Evolutionary conservation across 2,797 vertebrate species (phyloP).

Genomic region (Scolopax rusticola): DNA sequence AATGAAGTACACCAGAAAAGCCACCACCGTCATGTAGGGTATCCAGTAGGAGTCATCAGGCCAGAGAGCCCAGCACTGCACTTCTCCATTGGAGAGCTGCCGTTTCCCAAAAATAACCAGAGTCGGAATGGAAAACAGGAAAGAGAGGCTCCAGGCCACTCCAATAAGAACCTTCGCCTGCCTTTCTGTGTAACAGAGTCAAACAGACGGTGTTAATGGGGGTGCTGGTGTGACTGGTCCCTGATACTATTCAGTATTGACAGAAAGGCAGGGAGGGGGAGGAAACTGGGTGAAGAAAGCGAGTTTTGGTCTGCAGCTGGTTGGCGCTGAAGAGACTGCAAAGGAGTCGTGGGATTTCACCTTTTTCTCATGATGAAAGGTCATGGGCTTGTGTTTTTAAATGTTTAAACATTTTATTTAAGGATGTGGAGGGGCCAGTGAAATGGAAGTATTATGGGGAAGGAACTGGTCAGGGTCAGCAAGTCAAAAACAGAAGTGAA

Average conservation of each 20-base stretch:
- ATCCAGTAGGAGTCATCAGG: constrained; percentile 85
- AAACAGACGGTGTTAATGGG: constrained; percentile 29
- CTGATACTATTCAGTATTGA: neutral
- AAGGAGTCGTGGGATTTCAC: neutral
- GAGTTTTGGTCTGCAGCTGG: neutral
- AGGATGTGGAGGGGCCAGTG: neutral
- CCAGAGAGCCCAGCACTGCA: constrained; percentile 84
- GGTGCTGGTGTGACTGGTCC: accelerated
- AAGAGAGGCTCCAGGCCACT: constrained; percentile 80
- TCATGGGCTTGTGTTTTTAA: neutral
- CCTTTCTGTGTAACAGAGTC: constrained; percentile 75
- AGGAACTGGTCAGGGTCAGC: neutral
- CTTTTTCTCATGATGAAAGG: neutral
- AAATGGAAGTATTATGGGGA: neutral
- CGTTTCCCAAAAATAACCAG: constrained; percentile 83
- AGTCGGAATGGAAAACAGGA: constrained; percentile 84
- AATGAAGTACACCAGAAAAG: constrained; percentile 84
- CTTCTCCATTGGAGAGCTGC: constrained; percentile 79
- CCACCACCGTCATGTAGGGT: constrained; percentile 83
- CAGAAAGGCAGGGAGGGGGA: neutral
- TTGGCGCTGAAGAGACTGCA: neutral
- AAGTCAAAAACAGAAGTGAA: neutral
- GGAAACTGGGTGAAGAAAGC: neutral
- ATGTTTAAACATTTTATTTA: neutral
- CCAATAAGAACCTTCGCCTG: constrained; percentile 80